Base-by-base conservation (phyloP, 2,888 invertebrate genomes). In the Busseola fusca region DNA sequence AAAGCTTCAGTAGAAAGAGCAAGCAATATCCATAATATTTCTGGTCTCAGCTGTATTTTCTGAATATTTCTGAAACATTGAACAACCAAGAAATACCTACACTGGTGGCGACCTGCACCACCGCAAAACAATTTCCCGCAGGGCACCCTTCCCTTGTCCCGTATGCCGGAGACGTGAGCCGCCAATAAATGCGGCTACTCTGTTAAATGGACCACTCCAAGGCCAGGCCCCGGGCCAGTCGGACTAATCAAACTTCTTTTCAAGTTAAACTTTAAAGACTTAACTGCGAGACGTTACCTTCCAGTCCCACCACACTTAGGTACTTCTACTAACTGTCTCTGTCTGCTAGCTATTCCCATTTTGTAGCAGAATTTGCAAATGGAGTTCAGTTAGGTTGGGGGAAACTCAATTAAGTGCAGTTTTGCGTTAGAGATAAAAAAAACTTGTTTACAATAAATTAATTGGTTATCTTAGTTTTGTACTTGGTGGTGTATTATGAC, bases 111-210 rank as follows among this genome's bases (percentile, higher is more conserved):
- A n/a, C 12, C 64, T 21, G 5, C 16, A 56, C 40, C 7, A 27
- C 16, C 1, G 7, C 4, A 1, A 16, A 4, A 48, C 14, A 6
- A 48, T 12, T 21, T 10, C 64, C 52, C 72, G 76, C 80, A 52
- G 12, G 14, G 9, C 62, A 64, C 74, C 66, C 18, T 7, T 59
- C 64, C 1, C 81, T 86, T 74, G 60, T 30, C n/a, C 58, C 69
- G 30, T 57, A 21, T 14, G 59, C 42, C 18, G 27, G 79, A 87
- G 87, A 92, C 92, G 93, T 92, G 93, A 89, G 87, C 87, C 74
- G 92, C 87, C 92, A 91, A 89, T 92, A 91, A 92, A 93, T 92
- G 91, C 87, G 90, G 90, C 88, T 90, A 91, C 93, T 92, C 90
- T 82, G 89, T 90, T 91, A 92, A 92, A 92, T 89, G 88, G 88